Percentiles rank a stretch among this genome's conserved stretches.
phyloP scores from a whole-genome alignment of 2,888 invertebrate species.

The Pimpla rufipes region DNA sequence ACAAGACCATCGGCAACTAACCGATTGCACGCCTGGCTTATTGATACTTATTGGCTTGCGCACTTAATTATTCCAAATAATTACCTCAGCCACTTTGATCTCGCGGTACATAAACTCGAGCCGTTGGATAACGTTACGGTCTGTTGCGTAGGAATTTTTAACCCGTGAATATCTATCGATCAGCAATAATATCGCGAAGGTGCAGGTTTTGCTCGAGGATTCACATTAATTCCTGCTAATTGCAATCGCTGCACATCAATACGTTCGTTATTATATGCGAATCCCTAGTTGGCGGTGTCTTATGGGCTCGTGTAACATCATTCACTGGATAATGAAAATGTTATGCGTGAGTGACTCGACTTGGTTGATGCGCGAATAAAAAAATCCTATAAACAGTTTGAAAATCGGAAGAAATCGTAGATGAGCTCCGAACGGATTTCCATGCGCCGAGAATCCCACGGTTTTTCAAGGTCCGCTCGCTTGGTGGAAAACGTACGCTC shows the following conservation, averaged over 20 bases:
- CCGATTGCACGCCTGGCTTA: not conserved
- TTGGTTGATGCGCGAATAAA: slow-evolving; percentile 13
- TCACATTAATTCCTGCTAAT: slow-evolving; percentile 26
- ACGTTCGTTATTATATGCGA: slow-evolving; percentile 7
- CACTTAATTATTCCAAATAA: slow-evolving; percentile 8
- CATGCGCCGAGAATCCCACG: slow-evolving; percentile 53
- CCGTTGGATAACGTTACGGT: slow-evolving; percentile 9
- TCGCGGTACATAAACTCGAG: not conserved
- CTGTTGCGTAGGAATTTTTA: not conserved
- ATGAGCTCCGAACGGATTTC: slow-evolving; percentile 31
- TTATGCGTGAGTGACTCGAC: slow-evolving; percentile 36
- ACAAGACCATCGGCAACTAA: not conserved
- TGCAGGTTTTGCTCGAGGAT: slow-evolving; percentile 27
- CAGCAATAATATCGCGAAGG: not conserved
- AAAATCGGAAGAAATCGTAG: slow-evolving; percentile 22
- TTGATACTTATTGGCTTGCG: not conserved
- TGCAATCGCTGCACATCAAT: not conserved
- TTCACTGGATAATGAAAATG: slow-evolving; percentile 54
- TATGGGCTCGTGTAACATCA: not conserved
- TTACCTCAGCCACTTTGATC: not conserved
- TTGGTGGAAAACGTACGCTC: slow-evolving; percentile 42
- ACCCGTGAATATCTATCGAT: slow-evolving; percentile 3
- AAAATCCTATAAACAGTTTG: slow-evolving; percentile 27
- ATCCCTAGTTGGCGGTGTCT: not conserved
- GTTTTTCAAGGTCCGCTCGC: slow-evolving; percentile 52